phyloP scores from a whole-genome alignment of 2,113 vertebrate species.

The Platichthys stellatus region DNA sequence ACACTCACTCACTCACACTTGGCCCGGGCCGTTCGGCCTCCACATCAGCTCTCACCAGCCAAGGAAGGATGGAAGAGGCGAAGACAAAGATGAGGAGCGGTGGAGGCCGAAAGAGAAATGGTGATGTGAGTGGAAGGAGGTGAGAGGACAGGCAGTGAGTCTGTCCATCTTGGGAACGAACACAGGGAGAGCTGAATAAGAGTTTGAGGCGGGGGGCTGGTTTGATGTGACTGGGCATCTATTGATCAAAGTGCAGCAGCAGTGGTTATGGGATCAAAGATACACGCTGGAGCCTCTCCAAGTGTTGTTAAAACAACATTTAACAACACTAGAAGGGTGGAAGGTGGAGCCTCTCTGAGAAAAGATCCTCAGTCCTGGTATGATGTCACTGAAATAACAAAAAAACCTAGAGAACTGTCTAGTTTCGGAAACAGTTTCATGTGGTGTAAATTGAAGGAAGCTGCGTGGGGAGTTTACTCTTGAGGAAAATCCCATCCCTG shows the following conservation, averaged over 20 bases:
- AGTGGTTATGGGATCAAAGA: constrained; percentile 14
- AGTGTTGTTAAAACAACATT: too few species aligned
- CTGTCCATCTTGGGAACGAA: not conserved
- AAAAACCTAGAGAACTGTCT: not conserved
- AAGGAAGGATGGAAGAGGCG: constrained; percentile 8
- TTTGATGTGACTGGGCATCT: constrained; percentile 23
- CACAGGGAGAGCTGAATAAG: not conserved
- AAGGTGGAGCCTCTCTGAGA: too few species aligned
- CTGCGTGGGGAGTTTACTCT: not conserved
- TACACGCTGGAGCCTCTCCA: not conserved
- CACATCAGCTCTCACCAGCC: constrained; percentile 12
- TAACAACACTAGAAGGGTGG: too few species aligned
- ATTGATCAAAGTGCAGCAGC: constrained; percentile 60
- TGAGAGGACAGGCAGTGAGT: constrained; percentile 4
- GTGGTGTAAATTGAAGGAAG: not conserved
- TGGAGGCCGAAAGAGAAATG: not conserved
- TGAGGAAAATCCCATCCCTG: not conserved
- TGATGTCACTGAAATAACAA: not conserved
- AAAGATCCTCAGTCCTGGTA: not conserved
- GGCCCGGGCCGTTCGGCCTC: constrained; percentile 2
- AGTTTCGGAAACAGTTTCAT: not conserved
- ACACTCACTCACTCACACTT: constrained; percentile 18
- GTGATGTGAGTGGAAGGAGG: not conserved
- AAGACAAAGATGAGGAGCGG: constrained; percentile 20
- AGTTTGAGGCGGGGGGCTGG: not conserved